Percentiles rank a stretch among this genome's conserved stretches.
phyloP scores from a whole-genome alignment of 1,140 invertebrate genomes.

The Homalodisca vitripennis region DNA sequence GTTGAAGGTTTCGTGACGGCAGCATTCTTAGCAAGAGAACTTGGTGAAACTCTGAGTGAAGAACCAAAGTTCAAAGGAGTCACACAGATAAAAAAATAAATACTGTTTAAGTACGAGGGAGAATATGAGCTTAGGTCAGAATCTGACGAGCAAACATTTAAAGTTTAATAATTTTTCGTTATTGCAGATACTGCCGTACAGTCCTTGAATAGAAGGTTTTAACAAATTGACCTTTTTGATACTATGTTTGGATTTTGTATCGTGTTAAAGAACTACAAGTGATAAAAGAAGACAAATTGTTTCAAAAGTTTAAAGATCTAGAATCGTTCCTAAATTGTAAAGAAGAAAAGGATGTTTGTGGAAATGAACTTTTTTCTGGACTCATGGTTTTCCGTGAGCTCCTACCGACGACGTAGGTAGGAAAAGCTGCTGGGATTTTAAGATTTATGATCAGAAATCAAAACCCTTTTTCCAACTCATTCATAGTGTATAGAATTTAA shows the following conservation, averaged over 20 bases:
- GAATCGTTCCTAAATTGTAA: no score
- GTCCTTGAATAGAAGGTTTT: not conserved
- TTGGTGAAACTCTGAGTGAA: conserved; percentile 29
- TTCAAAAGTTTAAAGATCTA: no score
- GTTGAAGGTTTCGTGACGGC: conserved; percentile 23
- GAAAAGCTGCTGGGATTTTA: conserved; percentile 5
- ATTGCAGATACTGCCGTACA: conserved; percentile 13
- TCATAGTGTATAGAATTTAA: not conserved
- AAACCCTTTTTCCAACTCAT: not conserved
- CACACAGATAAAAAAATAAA: conserved; percentile 11
- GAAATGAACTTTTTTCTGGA: conserved; percentile 2
- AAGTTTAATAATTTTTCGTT: conserved; percentile 26
- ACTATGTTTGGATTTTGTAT: no score
- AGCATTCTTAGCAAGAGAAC: conserved; percentile 34
- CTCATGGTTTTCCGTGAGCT: not conserved
- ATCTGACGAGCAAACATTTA: conserved; percentile 9
- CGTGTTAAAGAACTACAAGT: no score
- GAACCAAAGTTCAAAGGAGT: not conserved
- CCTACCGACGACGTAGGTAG: not conserved
- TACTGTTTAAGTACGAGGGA: conserved; percentile 29
- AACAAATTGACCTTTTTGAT: no score
- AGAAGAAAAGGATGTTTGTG: not conserved
- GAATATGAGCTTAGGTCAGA: conserved; percentile 21
- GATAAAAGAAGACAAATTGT: no score
- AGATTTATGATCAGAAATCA: not conserved